Conservation (phyloP, 2,888 invertebrate species). For the Anoplius nigerrimus region DNA sequence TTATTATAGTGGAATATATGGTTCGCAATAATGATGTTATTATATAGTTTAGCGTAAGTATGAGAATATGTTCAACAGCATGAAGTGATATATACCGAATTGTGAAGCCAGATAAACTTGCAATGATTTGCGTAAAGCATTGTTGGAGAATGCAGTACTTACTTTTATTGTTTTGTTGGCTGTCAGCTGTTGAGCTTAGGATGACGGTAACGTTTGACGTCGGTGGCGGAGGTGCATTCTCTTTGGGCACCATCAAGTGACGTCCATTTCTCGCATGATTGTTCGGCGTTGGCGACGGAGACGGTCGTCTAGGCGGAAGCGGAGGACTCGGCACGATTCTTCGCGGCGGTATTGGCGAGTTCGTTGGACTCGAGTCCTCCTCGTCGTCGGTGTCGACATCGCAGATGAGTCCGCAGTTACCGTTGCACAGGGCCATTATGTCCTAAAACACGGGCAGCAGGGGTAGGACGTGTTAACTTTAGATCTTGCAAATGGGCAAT, state of each 20-base stretch:
- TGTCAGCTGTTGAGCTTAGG: slow-evolving; percentile 61
- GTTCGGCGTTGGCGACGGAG: slow-evolving; percentile 73
- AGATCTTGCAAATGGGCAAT: neutral
- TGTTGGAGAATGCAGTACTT: neutral
- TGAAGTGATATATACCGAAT: too few relatives aligned
- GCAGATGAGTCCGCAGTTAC: slow-evolving; percentile 68
- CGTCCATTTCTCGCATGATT: slow-evolving; percentile 66
- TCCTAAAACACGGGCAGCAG: slow-evolving; percentile 66
- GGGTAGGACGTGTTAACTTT: slow-evolving; percentile 26
- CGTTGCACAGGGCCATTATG: slow-evolving; percentile 72
- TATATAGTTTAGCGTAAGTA: too few relatives aligned
- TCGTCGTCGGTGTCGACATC: slow-evolving; percentile 70
- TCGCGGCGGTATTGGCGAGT: slow-evolving; percentile 67
- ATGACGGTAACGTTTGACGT: slow-evolving; percentile 65
- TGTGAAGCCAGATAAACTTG: too few relatives aligned
- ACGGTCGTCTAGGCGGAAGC: slow-evolving; percentile 80
- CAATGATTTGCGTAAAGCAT: neutral
- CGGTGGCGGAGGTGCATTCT: slow-evolving; percentile 73
- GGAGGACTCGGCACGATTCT: slow-evolving; percentile 76
- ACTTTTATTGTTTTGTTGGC: slow-evolving; percentile 70
- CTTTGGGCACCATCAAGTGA: slow-evolving; percentile 74
- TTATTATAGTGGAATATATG: too few relatives aligned
- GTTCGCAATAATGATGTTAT: too few relatives aligned
- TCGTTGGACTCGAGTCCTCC: slow-evolving; percentile 70
- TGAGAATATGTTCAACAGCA: too few relatives aligned